Base-by-base conservation (phyloP, 2,113 vertebrate species). In the Stigmatopora argus region DNA sequence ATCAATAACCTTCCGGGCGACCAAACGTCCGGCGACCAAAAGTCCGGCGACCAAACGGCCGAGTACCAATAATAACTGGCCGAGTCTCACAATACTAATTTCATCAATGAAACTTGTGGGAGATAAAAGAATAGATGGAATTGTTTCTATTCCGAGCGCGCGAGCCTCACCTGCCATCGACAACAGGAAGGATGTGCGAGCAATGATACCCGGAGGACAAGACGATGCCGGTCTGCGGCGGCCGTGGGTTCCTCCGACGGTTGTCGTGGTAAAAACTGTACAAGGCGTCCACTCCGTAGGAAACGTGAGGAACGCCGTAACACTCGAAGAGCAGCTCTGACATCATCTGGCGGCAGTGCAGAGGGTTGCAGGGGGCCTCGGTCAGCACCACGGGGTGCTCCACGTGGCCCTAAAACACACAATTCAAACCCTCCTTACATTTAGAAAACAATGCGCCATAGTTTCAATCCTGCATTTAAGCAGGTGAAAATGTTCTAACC, bases 241-340 rank as follows among this genome's bases (percentile, higher is more conserved):
- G 77, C 56, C 17, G 82, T 1, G 82, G 44, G 31, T 31, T 78
- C 19, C 56, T 72, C 53, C 88, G 88, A 46, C 21, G 75, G 55
- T 84, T 90, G 81, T 92, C 94, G 87, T 93, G 85, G 78, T 92
- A 93, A 78, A 96, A 94, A 55, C 97, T 99, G 90, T 94, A 98
- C 65, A 99, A 86, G 34, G 92, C 87, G 66, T 99, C 97, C 48
- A 99, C 85, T 0, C 97, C 96, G 7, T 96, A 98, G 8, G 94
- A 94, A 53, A 97, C 90, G 41, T 91, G 91, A 0, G 97, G 97
- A n/a, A 97, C 90, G 4, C 89, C 77, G 1, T 99, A 99, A 74
- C 97, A 98, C 66, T 99, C 97, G 0, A 98, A 98, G 23, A 99
- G 91, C 17, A 99, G 87, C 83, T 99, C 97, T 0, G 91, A 92